Conservation (phyloP, 2,888 invertebrate species). For the Ophion obscuratus region DNA sequence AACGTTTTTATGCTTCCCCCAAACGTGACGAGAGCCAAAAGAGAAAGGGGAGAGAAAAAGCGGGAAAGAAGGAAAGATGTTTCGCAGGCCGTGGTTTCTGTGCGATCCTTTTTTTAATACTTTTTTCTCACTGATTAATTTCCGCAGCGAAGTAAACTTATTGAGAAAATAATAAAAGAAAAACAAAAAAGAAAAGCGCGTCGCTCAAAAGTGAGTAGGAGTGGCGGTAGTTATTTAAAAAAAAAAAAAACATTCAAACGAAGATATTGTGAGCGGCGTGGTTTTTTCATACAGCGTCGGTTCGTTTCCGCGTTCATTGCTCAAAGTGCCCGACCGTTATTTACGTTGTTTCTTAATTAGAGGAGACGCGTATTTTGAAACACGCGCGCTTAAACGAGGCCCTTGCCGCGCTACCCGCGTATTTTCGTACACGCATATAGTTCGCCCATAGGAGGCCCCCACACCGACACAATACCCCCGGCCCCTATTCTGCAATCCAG, state of each 20-base stretch:
- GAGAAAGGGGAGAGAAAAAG: conserved; percentile 31
- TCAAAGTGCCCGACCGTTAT: conserved; percentile 48
- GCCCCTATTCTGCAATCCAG: background rate
- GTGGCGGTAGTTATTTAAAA: conserved; percentile 57
- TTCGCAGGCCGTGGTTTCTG: conserved; percentile 16
- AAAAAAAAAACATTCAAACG: conserved; percentile 38
- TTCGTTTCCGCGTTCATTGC: conserved; percentile 48
- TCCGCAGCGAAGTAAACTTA: conserved; percentile 59
- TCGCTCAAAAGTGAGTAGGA: conserved; percentile 47
- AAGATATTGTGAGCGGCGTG: conserved; percentile 7
- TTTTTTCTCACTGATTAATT: conserved; percentile 59
- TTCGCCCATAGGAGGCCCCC: no score
- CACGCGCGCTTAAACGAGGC: conserved; percentile 11
- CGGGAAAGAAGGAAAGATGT: conserved; percentile 18
- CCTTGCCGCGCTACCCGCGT: background rate
- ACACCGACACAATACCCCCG: background rate
- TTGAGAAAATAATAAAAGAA: conserved; percentile 18
- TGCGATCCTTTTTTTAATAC: conserved; percentile 54
- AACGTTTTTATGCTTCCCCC: conserved; percentile 61
- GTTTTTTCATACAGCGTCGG: conserved; percentile 20
- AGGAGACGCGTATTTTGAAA: conserved; percentile 51
- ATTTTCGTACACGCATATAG: background rate
- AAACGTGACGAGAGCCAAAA: conserved; percentile 58
- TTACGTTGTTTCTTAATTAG: conserved; percentile 65
- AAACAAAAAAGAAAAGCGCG: background rate